These are phyloP conservation scores for Stichodactyla helianthus DNA, from an alignment of 64 coral and sea anemone genomes.

Conservation along the genomic window DNA sequence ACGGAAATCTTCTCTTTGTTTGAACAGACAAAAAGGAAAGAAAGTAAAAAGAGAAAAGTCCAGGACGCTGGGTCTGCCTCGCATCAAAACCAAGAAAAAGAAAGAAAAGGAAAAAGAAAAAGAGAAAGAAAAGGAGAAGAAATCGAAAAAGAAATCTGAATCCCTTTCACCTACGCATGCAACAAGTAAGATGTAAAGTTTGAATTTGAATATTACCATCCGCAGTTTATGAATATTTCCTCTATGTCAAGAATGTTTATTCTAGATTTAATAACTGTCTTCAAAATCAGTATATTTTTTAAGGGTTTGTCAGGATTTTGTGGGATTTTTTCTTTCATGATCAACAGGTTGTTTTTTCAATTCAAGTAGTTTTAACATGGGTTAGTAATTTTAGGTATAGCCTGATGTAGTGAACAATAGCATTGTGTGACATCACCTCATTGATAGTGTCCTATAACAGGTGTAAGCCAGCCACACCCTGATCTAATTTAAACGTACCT, in stretches of 20 bases:
- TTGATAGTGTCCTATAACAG: neutral
- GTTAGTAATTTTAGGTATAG: neutral
- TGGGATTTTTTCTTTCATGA: neutral
- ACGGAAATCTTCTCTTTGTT: neutral
- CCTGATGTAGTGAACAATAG: neutral
- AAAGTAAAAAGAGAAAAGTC: conserved; percentile 94
- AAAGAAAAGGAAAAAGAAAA: conserved; percentile 76
- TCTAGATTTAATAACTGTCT: neutral
- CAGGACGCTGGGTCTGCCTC: conserved; percentile 34
- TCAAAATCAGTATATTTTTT: neutral
- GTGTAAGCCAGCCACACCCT: neutral
- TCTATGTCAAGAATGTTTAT: conserved; percentile 4
- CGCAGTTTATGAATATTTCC: neutral
- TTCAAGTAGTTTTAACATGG: neutral
- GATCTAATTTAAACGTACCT: neutral
- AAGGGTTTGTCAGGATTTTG: neutral
- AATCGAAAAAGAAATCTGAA: conserved; percentile 75
- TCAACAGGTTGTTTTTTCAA: neutral
- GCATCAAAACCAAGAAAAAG: conserved; percentile 84
- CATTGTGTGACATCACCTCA: neutral
- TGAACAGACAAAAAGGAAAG: conserved; percentile 72
- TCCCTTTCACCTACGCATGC: conserved; percentile 34
- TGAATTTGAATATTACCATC: neutral
- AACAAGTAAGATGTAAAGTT: conserved; percentile 44
- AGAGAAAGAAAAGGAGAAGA: conserved; percentile 79